Evolutionary conservation across 2,797 vertebrate species (phyloP), one percentile per base, ranked within the genome.

Genomic region (Lemur catta): DNA sequence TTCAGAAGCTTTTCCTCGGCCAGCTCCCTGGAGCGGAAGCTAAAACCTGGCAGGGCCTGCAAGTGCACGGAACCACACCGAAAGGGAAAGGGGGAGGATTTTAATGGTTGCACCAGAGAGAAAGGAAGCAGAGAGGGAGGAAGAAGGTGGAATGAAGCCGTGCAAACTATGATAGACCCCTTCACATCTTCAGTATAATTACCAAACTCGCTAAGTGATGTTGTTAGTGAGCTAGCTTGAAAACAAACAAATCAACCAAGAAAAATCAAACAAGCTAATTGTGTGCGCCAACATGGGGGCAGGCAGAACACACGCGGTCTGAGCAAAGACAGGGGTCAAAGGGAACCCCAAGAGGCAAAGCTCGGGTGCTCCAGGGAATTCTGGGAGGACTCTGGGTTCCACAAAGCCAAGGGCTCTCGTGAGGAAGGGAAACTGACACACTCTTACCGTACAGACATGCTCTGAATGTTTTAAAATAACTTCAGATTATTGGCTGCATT

Each of bases 61-160:
- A 79, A 55, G 41, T 0, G 8, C 0, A 0, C 0, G 41, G 59
- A 69, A 59, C 59, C 24, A 41, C 24, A 3, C 7, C 7, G 20
- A 24, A 48, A 50, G 41, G 46, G 13, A 24, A 15, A 41, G 6
- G 1, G 87, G 55, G 6, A 52, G 6, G 61, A 48, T 41, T 61
- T 78, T 30, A 4, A 48, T 3, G 28, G 67, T 11, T 15, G 55
- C 4, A 10, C 38, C 59, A 9, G 74, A 78, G 63, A 46, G 9
- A 38, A 46, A 76, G 46, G 91, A 69, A 61, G 38, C 1, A 2
- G 15, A n/a, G 26, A 33, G 10, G 3, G 84, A 20, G 48, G 14
- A 43, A 7, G 59, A 13, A 13, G 28, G 33, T 41, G 11, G 57
- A 20, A 17, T 1, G 48, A 78, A 81, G 26, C 28, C 15, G 43